Evolutionary conservation across 2,113 vertebrate species (phyloP).

Genomic region (Dicentrarchus labrax): DNA sequence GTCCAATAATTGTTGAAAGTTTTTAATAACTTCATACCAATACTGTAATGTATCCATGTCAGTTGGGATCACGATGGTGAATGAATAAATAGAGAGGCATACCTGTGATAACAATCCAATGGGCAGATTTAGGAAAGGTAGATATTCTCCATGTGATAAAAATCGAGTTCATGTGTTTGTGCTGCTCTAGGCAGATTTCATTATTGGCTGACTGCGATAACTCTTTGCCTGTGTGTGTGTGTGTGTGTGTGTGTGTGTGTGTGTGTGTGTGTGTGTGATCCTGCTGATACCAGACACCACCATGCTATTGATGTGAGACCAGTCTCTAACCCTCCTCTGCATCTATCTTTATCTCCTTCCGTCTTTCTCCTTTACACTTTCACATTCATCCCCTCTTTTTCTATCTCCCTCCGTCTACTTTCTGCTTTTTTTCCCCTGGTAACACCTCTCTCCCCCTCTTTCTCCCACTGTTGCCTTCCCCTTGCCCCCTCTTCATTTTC

Average conservation of each 20-base stretch:
- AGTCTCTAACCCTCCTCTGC: slow-evolving; percentile 33
- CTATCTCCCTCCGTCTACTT: background rate
- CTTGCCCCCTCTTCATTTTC: slow-evolving; percentile 17
- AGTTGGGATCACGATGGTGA: background rate
- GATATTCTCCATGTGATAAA: slow-evolving; percentile 9
- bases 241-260: background rate
- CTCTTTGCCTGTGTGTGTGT: slow-evolving; percentile 13
- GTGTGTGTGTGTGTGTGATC: slow-evolving; percentile 14
- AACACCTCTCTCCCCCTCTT: background rate
- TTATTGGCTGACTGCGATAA: slow-evolving; percentile 44
- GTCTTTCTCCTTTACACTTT: slow-evolving; percentile 36
- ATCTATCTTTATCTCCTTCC: slow-evolving; percentile 38
- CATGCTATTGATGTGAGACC: slow-evolving; percentile 49
- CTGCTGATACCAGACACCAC: slow-evolving; percentile 57
- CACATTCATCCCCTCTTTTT: slow-evolving; percentile 10
- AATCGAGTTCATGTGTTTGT: slow-evolving; percentile 31
- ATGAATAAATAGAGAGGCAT: background rate
- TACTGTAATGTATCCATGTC: background rate
- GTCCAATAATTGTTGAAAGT: background rate
- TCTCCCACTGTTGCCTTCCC: background rate
- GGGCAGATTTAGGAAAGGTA: background rate
- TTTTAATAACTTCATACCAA: no score
- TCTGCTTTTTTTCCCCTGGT: background rate
- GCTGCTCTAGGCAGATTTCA: slow-evolving; percentile 52
- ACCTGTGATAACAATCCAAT: background rate